phyloP scores from a whole-genome alignment of 2,797 vertebrate genomes.

The Falco concolor region DNA sequence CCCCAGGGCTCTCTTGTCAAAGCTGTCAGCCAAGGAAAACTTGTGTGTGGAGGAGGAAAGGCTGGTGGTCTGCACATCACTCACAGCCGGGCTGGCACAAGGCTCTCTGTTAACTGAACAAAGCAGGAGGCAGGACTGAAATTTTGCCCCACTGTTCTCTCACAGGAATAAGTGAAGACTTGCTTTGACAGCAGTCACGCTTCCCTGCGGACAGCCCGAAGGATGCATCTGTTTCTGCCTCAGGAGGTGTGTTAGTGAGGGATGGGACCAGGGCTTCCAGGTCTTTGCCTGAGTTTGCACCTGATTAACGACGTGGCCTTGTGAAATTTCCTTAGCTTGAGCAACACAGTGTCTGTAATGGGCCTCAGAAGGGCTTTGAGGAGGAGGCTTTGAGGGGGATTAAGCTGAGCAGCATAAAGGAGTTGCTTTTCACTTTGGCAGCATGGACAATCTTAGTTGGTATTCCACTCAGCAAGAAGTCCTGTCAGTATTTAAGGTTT shows the following conservation, averaged over 20 bases:
- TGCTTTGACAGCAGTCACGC: background rate
- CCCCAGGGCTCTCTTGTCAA: background rate
- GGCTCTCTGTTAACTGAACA: background rate
- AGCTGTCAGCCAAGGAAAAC: background rate
- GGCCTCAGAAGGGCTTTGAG: background rate
- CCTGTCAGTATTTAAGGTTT: background rate
- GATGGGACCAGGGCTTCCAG: background rate
- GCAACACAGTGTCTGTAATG: background rate
- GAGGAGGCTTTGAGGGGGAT: background rate
- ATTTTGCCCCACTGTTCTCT: background rate
- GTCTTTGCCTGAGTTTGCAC: background rate
- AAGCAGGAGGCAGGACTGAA: background rate
- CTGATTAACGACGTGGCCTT: background rate
- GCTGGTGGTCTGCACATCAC: accelerated
- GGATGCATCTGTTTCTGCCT: background rate
- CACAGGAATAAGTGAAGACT: background rate
- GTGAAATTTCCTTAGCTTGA: background rate
- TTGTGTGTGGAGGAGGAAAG: background rate
- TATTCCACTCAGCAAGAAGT: background rate
- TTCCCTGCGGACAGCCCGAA: background rate
- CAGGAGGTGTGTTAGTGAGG: background rate
- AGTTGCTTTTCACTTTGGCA: background rate
- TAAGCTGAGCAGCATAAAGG: background rate
- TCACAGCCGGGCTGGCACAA: background rate
- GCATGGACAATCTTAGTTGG: background rate